Conservation (phyloP, 2,797 vertebrate genomes). For the Dicrostonyx torquatus region DNA sequence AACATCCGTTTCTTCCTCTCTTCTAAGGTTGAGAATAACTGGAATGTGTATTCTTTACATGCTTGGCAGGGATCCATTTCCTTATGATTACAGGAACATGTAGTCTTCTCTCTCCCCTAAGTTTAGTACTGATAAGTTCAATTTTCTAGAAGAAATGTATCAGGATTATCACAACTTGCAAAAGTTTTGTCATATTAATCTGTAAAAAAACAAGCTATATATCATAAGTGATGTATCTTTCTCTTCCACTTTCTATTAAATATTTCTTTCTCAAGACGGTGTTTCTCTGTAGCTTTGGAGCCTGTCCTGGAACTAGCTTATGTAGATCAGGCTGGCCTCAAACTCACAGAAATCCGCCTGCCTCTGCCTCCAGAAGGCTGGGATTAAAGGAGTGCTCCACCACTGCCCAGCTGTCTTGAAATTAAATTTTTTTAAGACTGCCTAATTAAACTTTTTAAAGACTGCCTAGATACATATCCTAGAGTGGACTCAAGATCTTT, state of each 20-base stretch:
- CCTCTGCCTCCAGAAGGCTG: no score
- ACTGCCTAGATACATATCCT: not conserved
- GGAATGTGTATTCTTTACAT: not conserved
- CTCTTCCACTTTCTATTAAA: not conserved
- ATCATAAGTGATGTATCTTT: not conserved
- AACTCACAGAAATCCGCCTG: no score
- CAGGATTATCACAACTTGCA: not conserved
- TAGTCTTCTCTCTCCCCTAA: slow-evolving; percentile 18
- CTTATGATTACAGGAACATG: not conserved
- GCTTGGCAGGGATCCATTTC: not conserved
- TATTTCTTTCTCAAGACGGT: no score
- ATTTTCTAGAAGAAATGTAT: slow-evolving; percentile 57
- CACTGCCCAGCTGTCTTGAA: no score
- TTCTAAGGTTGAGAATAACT: not conserved
- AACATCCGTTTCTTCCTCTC: not conserved
- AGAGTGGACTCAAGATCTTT: not conserved
- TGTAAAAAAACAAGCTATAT: not conserved
- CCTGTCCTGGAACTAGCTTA: no score
- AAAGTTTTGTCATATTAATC: not conserved
- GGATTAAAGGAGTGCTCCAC: no score
- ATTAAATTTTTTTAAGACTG: not conserved
- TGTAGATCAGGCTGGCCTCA: no score
- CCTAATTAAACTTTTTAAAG: not conserved
- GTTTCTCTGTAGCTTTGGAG: no score
- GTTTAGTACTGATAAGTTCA: not conserved